Base-by-base conservation (phyloP, 2,888 invertebrate species). In the Plagiodera versicolora region DNA sequence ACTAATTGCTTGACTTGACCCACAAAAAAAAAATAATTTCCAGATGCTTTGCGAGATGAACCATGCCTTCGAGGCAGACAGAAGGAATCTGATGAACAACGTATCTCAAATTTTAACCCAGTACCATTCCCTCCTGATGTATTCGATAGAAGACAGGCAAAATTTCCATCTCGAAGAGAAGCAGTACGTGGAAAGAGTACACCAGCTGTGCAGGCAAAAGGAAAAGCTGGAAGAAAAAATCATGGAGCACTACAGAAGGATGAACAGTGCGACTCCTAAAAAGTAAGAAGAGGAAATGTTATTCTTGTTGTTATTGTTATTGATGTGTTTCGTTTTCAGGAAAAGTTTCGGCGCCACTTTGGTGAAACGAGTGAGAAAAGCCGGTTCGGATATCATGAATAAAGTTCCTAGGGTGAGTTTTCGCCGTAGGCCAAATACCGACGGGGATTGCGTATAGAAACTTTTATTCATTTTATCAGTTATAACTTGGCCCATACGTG, bases 221-320 rank as follows among this genome's bases (percentile, higher is more conserved):
- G 98, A 98, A 79, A 95, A 97, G 76, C 82, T 98, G 19, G 98
- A 98, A 79, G 96, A 98, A 78, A 98, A 98, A 82, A 98, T 98
- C 51, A 97, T 98, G 95, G 98, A 98, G 74, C 95, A 97, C 80
- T 98, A 97, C 80, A 88, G 92, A 72, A 91, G 91, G 74, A 85
- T 96, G 64, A 95, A 97, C 71, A 94, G 90, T 75, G 92, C 91
- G 69, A 90, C 91, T 1, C 88, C 91, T 14, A 95, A 94, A 81
- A 91, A 91, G 88, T 88, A 81, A 74, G 75, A 70, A 48, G 9
- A 17, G n/a, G n/a, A n/a, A n/a, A n/a, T n/a, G n/a, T n/a, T n/a
- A 50, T 6, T 3, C 3, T 6, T 24, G n/a, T 16, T 47, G 62
- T 19, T 16, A 20, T 52, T 32, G 44, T 50, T 16, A 20, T 11